phyloP scores from a whole-genome alignment of 2,888 invertebrate genomes.

The Adelphocoris suturalis region DNA sequence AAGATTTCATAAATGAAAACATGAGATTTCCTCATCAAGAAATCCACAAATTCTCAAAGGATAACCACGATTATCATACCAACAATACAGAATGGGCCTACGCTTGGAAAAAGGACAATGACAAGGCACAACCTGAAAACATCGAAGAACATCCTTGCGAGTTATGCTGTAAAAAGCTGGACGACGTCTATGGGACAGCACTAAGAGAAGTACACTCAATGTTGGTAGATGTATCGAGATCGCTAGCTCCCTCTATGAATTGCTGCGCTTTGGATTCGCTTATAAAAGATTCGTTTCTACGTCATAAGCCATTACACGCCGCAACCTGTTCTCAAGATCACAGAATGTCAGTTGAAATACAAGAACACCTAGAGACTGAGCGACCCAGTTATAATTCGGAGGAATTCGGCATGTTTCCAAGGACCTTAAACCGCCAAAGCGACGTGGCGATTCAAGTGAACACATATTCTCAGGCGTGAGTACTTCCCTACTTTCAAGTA shows the following conservation, averaged over 20 bases:
- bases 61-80: background rate
- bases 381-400: background rate
- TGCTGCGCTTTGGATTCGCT: conserved; percentile 44
- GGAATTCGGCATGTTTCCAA: background rate
- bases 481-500: background rate
- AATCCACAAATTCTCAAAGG: background rate
- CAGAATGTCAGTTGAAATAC: background rate
- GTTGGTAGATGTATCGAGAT: conserved; percentile 23
- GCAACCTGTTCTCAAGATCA: background rate
- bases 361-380: background rate
- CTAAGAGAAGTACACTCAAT: conserved; percentile 49
- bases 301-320: background rate
- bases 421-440: background rate
- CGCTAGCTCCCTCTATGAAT: background rate
- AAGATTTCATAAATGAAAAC: background rate
- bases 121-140: background rate
- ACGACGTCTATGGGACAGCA: conserved; percentile 33
- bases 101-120: background rate
- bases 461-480: conserved; percentile 16
- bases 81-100: background rate
- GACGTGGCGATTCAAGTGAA: background rate
- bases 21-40: background rate
- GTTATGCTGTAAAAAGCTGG: conserved; percentile 44
- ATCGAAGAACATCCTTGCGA: conserved; percentile 23
- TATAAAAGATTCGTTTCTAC: conserved; percentile 16